Evolutionary conservation across 2,888 invertebrate species (phyloP).

Genomic region (Netelia fuscicornis): DNA sequence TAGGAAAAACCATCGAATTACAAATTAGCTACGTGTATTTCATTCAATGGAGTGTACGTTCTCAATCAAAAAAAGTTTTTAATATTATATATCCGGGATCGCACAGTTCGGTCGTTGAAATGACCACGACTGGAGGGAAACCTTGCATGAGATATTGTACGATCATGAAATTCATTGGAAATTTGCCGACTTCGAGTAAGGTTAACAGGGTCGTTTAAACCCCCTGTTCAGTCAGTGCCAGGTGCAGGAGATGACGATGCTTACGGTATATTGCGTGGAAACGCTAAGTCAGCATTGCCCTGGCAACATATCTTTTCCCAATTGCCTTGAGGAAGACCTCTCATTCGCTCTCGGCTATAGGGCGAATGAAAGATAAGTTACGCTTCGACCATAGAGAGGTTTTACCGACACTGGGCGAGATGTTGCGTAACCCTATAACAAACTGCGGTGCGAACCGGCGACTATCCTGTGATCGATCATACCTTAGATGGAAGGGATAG

Average conservation of each 20-base stretch:
- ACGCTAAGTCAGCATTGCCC: constrained; percentile 44
- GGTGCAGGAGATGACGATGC: constrained; percentile 39
- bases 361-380: constrained; percentile 28
- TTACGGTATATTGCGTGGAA: constrained; percentile 51
- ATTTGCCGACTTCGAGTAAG: constrained; percentile 25
- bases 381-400: constrained; percentile 7
- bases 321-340: constrained; percentile 31
- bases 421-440: constrained; percentile 57
- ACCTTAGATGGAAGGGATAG: constrained; percentile 24
- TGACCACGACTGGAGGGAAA: background rate
- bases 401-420: constrained; percentile 19
- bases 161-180: constrained; percentile 46
- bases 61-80: background rate
- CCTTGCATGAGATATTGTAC: background rate
- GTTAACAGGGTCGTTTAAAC: constrained; percentile 19
- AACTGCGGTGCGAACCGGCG: constrained; percentile 26
- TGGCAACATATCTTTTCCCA: constrained; percentile 49
- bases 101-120: background rate
- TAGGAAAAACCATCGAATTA: too few species aligned
- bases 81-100: too few species aligned
- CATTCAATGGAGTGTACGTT: background rate
- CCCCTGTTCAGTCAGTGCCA: constrained; percentile 30
- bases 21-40: too few species aligned
- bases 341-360: constrained; percentile 31
- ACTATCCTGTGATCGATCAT: constrained; percentile 49